These are phyloP conservation scores for Corydoras maculifer DNA, from an alignment of 2,113 vertebrate genomes.

Conservation along the genomic window DNA sequence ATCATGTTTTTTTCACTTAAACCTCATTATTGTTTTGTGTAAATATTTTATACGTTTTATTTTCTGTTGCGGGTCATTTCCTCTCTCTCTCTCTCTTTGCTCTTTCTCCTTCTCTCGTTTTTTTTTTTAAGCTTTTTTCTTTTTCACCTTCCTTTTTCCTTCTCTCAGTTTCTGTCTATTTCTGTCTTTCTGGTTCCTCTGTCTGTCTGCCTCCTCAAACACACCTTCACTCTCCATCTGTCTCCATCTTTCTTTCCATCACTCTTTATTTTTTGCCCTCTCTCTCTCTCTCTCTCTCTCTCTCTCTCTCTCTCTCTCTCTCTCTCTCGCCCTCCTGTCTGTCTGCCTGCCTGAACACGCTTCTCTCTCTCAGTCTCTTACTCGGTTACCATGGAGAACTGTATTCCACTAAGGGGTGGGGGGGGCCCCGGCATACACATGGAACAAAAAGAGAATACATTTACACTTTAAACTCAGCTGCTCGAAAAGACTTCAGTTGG, in stretches of 20 bases:
- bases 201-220: background rate
- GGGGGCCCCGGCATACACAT: slow-evolving; percentile 43
- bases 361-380: slow-evolving; percentile 17
- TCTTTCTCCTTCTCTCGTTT: background rate
- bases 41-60: no score
- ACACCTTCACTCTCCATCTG: background rate
- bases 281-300: slow-evolving; percentile 11
- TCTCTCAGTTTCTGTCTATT: background rate
- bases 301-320: background rate
- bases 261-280: background rate
- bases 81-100: background rate
- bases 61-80: background rate
- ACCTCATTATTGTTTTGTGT: no score
- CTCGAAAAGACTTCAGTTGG: no score
- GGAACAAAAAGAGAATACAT: slow-evolving; percentile 38
- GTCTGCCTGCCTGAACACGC: background rate
- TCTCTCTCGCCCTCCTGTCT: background rate
- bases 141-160: background rate
- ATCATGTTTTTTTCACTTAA: no score
- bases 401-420: slow-evolving; percentile 45
- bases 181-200: slow-evolving; percentile 1
- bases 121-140: background rate
- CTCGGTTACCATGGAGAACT: slow-evolving; percentile 59
- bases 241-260: background rate
- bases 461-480: background rate